These are phyloP conservation scores for Orius insidiosus DNA, from an alignment of 1,140 invertebrate species.

Conservation along the genomic window DNA sequence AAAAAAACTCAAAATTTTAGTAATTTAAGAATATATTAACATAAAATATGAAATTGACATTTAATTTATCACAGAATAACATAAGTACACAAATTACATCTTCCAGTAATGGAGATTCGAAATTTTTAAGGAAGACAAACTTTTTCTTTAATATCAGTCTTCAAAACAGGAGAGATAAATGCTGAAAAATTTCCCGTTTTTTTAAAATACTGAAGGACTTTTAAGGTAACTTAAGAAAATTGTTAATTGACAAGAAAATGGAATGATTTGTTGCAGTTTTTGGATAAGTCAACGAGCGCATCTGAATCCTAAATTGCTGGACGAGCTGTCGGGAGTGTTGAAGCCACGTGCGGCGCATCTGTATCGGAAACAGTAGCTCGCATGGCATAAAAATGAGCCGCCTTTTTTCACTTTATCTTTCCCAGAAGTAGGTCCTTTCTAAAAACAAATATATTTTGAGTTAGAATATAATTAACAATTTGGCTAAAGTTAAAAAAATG, in stretches of 20 bases:
- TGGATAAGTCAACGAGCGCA: slow-evolving; percentile 42
- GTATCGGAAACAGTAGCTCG: slow-evolving; percentile 83
- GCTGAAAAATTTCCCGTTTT: background rate
- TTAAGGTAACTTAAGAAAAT: slow-evolving; percentile 1
- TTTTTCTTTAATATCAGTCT: background rate
- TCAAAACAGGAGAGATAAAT: background rate
- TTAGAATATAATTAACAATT: background rate
- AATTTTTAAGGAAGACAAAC: too few species aligned
- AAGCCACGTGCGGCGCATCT: slow-evolving; percentile 83
- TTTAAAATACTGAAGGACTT: slow-evolving; percentile 3
- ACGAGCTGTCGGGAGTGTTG: slow-evolving; percentile 83
- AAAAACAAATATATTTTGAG: slow-evolving; percentile 21
- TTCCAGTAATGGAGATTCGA: too few species aligned
- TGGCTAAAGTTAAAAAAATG: background rate
- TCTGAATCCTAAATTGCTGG: slow-evolving; percentile 85
- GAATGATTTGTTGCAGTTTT: background rate
- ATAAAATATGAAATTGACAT: too few species aligned
- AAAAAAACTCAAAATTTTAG: too few species aligned
- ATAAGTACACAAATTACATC: too few species aligned
- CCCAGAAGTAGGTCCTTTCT: slow-evolving; percentile 40
- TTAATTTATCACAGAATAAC: too few species aligned
- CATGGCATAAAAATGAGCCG: slow-evolving; percentile 84
- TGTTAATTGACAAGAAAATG: background rate
- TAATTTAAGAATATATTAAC: too few species aligned
- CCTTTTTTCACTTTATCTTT: slow-evolving; percentile 88